Conservation (phyloP, 1,140 invertebrate genomes). For the Lepidostoma basale region DNA sequence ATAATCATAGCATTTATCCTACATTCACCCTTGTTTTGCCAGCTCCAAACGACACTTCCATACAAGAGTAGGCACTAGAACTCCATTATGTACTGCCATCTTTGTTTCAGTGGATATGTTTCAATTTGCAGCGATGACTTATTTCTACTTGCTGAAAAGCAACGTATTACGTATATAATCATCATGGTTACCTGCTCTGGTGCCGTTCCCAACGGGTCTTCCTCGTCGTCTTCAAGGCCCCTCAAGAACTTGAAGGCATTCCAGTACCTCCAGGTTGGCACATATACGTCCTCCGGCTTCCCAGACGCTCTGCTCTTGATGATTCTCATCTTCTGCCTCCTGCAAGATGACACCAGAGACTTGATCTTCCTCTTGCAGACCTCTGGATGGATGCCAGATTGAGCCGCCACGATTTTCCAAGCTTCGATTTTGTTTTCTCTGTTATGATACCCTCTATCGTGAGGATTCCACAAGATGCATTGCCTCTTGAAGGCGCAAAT, state of each 20-base stretch:
- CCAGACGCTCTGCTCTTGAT: slow-evolving; percentile 26
- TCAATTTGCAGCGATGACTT: too few relatives aligned
- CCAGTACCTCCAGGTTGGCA: slow-evolving; percentile 42
- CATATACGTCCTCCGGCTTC: slow-evolving; percentile 13
- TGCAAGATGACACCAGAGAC: slow-evolving; percentile 34
- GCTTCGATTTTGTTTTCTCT: slow-evolving; percentile 32
- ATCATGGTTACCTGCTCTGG: slow-evolving; percentile 41
- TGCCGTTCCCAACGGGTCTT: slow-evolving; percentile 39
- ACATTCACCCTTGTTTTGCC: too few relatives aligned
- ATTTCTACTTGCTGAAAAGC: too few relatives aligned
- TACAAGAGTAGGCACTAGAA: too few relatives aligned
- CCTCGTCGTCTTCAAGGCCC: slow-evolving; percentile 38
- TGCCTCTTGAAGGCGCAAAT: slow-evolving; percentile 39
- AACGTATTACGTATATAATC: too few relatives aligned
- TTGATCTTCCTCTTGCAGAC: slow-evolving; percentile 43
- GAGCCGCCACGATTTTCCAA: slow-evolving; percentile 37
- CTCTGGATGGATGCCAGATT: slow-evolving; percentile 29
- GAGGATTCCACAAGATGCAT: slow-evolving; percentile 33
- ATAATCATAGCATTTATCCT: too few relatives aligned
- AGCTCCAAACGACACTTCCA: too few relatives aligned
- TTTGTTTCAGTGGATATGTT: too few relatives aligned
- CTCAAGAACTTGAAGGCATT: slow-evolving; percentile 43
- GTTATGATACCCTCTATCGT: slow-evolving; percentile 32
- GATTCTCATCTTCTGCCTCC: slow-evolving; percentile 35
- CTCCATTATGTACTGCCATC: too few relatives aligned